Conservation (phyloP, 2,113 vertebrate species). For the Pelecanoides urinatrix region DNA sequence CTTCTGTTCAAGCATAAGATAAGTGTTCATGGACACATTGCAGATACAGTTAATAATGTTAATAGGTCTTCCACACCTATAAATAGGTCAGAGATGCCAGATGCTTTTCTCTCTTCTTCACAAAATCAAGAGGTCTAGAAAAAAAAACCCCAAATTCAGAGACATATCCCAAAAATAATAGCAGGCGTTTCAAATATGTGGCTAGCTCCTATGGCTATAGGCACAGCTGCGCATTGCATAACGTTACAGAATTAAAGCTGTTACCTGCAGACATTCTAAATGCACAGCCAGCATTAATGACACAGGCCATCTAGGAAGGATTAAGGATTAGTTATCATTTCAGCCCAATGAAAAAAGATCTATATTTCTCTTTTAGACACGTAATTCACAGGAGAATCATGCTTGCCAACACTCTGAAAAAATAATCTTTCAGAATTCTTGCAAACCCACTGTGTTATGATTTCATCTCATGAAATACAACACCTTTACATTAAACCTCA, state of each 20-base stretch:
- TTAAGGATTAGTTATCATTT: slow-evolving; percentile 79
- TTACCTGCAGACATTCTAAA: slow-evolving; percentile 42
- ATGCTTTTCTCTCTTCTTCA: not conserved
- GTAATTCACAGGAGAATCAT: slow-evolving; percentile 68
- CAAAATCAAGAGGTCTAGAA: not conserved
- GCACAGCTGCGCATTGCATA: not conserved
- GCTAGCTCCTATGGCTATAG: not conserved
- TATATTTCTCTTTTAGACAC: slow-evolving; percentile 77
- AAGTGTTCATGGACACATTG: not conserved
- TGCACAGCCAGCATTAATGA: slow-evolving; percentile 37
- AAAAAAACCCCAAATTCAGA: not conserved
- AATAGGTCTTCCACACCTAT: not conserved
- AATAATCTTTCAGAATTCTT: slow-evolving; percentile 83
- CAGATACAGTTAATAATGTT: not conserved
- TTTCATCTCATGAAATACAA: slow-evolving; percentile 86
- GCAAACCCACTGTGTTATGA: slow-evolving; percentile 82
- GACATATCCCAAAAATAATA: not conserved
- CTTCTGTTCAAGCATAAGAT: not conserved
- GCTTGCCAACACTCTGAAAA: slow-evolving; percentile 80
- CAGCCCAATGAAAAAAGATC: slow-evolving; percentile 76
- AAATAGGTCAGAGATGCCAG: slow-evolving; percentile 1
- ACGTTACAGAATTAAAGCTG: slow-evolving; percentile 26
- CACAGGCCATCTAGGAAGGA: slow-evolving; percentile 69
- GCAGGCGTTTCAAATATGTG: not conserved
- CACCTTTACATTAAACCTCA: slow-evolving; percentile 83